Evolutionary conservation across 2,113 vertebrate species (phyloP), one percentile per base, ranked within the genome.

Genomic region (Rattus norvegicus): DNA sequence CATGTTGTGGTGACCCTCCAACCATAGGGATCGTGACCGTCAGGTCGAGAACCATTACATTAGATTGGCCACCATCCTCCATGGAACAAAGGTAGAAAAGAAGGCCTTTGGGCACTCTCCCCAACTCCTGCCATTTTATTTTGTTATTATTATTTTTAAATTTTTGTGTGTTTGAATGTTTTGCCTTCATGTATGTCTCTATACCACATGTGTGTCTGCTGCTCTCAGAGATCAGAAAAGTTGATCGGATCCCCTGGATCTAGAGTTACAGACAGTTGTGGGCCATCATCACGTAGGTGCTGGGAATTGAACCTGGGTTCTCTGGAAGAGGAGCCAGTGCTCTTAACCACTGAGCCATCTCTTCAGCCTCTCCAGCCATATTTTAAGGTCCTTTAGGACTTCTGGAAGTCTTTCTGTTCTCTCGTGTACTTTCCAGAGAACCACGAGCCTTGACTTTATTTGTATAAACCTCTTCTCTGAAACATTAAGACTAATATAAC

Each of bases 401-500:
- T 43, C 28, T 93, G 30, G 89, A 19, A 43, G 20, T 61, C 56
- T 52, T 8, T 30, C 17, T 73, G 4, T 19, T 86, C 19, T 33
- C 11, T 80, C 22, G 4, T 63, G 5, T 54, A 10, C 69, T 92
- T 90, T 86, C 17, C 39, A 70, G 69, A 93, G 84, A 87, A n/a
- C 73, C 69, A 47, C 22, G 92, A 47, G 86, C 70, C 39, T 75
- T 95, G 91, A 24, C 26, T 61, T 63, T 88, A 75, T 97, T 95
- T 69, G 33, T 92, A 54, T 28, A 87, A 0, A 84, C 14, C 13
- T 84, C 95, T 93, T 39, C 54, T 54, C 54, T 49, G 39, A 84
- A 90, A 84, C 90, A 19, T 54, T 85, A 54, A 94, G 61, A 63
- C 54, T 52, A 79, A 9, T 52, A 36, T 63, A 81, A 88, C 54